Conservation (phyloP, 2,113 vertebrate species). For the Poicephalus gulielmi region DNA sequence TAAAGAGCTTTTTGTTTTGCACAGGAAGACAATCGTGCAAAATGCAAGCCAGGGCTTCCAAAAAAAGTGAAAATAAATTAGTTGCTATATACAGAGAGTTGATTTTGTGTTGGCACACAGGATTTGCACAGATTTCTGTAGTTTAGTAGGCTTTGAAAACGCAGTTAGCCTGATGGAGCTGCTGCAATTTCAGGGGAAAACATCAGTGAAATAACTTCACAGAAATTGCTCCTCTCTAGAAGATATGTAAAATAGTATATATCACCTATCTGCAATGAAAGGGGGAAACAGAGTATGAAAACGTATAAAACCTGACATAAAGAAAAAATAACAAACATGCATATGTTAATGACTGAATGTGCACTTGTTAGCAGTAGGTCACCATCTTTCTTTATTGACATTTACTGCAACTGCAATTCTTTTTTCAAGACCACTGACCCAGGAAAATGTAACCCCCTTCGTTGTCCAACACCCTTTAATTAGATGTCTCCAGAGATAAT, state of each 20-base stretch:
- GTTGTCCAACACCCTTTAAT: conserved; percentile 49
- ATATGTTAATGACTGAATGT: conserved; percentile 26
- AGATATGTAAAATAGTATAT: background rate
- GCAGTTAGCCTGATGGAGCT: background rate
- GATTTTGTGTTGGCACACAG: background rate
- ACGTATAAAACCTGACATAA: background rate
- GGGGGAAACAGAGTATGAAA: background rate
- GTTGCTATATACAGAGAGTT: background rate
- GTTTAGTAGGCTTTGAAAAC: background rate
- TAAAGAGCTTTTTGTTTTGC: background rate
- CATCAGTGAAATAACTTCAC: background rate
- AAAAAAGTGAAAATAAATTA: background rate
- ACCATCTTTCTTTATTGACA: conserved; percentile 38
- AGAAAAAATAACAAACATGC: conserved; percentile 37
- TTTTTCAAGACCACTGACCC: conserved; percentile 59
- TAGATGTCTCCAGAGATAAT: conserved; percentile 47
- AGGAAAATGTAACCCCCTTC: conserved; percentile 46
- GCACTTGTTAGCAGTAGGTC: conserved; percentile 43
- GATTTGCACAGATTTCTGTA: background rate
- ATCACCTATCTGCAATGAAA: background rate
- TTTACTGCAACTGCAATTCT: conserved; percentile 28
- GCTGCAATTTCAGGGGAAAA: background rate
- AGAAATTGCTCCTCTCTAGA: background rate
- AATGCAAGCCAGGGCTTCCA: background rate
- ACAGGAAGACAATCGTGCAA: background rate